Base-by-base conservation (phyloP, 2,113 vertebrate species). In the Oryzias woworae region DNA sequence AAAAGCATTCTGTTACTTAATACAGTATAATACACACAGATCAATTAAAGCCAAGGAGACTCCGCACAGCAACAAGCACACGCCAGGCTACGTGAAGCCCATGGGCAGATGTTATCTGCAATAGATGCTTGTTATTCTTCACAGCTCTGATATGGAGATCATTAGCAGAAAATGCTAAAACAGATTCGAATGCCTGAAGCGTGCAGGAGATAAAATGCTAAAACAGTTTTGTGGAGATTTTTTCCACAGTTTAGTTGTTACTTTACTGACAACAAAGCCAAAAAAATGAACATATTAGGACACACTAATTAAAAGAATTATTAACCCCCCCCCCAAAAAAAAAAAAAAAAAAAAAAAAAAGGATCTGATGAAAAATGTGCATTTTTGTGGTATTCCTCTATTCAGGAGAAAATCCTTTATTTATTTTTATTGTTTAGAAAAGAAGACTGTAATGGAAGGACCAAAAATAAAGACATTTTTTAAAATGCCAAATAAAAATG, bases 31-130 rank as follows among this genome's bases (percentile, higher is more conserved):
- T 78, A 80, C 75, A 72, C 74, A 77, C 74, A 82, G 83, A 89
- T 89, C 87, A 89, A 89, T 89, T 80, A 69, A 75, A 83, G 68
- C 70, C 84, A 88, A 89, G 88, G 84, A 89, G 84, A 87, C 71
- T 69, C 46, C 54, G 69, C 67, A 68, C 59, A 58, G 28, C 56
- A 41, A 28, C 48, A 46, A 31, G 60, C 45, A 57, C 48, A 62
- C 57, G 62, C 13, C 23, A 22, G 51, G 47, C 54, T 74, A 54
- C 61, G 80, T 78, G 72, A 53, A 80, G 82, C 85, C 84, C 55
- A 45, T 75, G 83, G 86, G 79, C 88, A 84, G 78, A 86, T 78
- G 80, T 72, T 83, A 82, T 81, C 82, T 76, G 75, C 70, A 80
- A 61, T 62, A 60, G 80, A 85, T 8, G 75, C 82, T 86, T 86